Percentiles rank a stretch among this genome's conserved stretches.
phyloP scores from a whole-genome alignment of 1,140 invertebrate species.

The Lamellibrachia luymesi region DNA sequence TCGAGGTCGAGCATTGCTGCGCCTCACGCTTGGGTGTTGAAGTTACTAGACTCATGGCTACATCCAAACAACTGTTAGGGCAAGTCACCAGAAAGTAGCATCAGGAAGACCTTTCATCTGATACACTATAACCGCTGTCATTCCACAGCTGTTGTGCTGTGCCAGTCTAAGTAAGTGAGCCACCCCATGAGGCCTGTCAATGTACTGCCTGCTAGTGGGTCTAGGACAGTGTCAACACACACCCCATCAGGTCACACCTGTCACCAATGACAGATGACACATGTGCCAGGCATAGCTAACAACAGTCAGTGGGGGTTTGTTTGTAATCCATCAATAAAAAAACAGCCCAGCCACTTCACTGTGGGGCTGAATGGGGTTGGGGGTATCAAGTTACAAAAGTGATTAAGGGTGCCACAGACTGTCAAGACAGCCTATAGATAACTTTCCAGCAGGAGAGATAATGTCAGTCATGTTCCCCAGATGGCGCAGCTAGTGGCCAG shows the following conservation, averaged over 20 bases:
- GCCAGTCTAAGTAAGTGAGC: neutral
- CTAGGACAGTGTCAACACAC: neutral
- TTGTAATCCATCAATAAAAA: neutral
- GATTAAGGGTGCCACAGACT: neutral
- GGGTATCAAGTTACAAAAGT: neutral
- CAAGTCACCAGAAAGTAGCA: neutral
- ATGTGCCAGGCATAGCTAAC: neutral
- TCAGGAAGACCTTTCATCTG: neutral
- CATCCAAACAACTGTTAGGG: neutral
- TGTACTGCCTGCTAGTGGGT: neutral
- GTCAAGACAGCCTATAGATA: neutral
- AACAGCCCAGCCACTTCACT: neutral
- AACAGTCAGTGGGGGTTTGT: neutral
- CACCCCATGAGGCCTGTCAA: neutral
- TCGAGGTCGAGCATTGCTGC: neutral
- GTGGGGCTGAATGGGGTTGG: neutral
- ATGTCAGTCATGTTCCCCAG: neutral
- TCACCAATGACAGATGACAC: neutral
- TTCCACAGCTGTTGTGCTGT: neutral
- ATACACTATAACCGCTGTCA: neutral
- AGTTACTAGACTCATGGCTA: neutral
- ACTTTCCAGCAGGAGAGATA: neutral
- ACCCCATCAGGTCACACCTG: constrained; percentile 15
- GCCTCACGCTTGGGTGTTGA: neutral
- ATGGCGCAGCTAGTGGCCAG: neutral